phyloP scores from a whole-genome alignment of 1,140 invertebrate genomes.

The Gonatopus flavifemur region DNA sequence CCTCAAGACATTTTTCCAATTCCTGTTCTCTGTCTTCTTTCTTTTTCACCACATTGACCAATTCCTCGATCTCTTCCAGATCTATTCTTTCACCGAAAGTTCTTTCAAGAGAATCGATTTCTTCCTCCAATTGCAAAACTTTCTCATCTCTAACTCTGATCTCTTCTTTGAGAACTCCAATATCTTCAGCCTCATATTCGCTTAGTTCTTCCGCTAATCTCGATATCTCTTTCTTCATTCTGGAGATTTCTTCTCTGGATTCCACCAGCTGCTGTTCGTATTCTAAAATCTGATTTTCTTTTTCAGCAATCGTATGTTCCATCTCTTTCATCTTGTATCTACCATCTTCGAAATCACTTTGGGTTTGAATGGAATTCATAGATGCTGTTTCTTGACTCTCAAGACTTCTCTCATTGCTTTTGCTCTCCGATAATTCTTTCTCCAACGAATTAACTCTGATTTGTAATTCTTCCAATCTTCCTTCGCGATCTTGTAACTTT shows the following conservation, averaged over 20 bases:
- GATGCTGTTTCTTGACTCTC: background rate
- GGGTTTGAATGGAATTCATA: background rate
- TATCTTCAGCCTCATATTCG: conserved; percentile 34
- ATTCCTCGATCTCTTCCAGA: conserved; percentile 46
- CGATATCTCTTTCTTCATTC: conserved; percentile 27
- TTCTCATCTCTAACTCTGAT: conserved; percentile 39
- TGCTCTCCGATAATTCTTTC: conserved; percentile 21
- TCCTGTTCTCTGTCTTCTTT: conserved; percentile 40
- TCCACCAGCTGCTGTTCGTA: conserved; percentile 39
- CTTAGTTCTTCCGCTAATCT: conserved; percentile 29
- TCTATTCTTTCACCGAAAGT: conserved; percentile 44
- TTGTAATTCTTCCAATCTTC: conserved; percentile 44
- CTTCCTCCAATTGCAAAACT: conserved; percentile 39
- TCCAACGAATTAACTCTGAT: conserved; percentile 23
- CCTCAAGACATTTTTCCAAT: conserved; percentile 25
- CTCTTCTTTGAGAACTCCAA: conserved; percentile 40
- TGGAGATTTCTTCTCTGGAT: conserved; percentile 31
- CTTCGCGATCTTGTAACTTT: conserved; percentile 46
- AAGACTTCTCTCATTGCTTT: conserved; percentile 7
- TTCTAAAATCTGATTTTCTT: conserved; percentile 40
- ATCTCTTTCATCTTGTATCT: conserved; percentile 45
- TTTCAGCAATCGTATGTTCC: conserved; percentile 39
- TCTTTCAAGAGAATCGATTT: conserved; percentile 44
- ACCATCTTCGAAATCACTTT: background rate
- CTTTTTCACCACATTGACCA: conserved; percentile 40